These are phyloP conservation scores for Copidosoma floridanum DNA, from an alignment of 1,140 invertebrate genomes.

Conservation along the genomic window DNA sequence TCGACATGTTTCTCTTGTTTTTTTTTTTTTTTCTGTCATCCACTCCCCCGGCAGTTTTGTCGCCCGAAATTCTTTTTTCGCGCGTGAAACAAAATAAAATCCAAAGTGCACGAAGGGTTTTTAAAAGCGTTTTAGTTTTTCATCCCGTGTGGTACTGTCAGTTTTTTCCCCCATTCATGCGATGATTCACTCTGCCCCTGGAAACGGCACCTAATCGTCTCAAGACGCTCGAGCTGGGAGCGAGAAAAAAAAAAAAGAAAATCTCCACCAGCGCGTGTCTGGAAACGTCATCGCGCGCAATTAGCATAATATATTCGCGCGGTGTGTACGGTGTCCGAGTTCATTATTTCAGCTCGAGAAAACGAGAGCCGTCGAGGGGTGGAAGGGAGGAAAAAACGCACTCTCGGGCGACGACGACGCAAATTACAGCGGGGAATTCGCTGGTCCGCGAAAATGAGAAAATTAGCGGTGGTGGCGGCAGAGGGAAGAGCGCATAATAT, in stretches of 20 bases:
- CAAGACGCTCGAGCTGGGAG: no score
- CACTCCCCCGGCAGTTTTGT: no score
- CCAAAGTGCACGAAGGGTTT: no score
- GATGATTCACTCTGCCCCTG: no score
- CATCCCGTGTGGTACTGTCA: no score
- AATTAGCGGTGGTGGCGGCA: not conserved
- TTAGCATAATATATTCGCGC: not conserved
- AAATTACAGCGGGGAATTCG: constrained; percentile 11
- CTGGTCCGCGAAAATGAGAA: constrained; percentile 14
- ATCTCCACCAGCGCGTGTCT: no score
- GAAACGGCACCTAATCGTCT: no score
- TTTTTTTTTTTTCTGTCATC: not conserved
- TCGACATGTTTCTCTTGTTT: not conserved
- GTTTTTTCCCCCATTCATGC: no score
- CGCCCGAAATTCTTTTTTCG: not conserved
- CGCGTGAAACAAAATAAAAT: not conserved
- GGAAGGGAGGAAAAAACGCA: not conserved
- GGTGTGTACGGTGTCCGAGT: not conserved
- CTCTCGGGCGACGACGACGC: no score
- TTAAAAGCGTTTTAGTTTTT: no score
- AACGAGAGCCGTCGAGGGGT: not conserved
- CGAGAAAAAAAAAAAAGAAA: no score
- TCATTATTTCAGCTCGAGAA: not conserved
- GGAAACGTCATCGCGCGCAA: not conserved
- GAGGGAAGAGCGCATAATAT: no score